Evolutionary conservation across 2,797 vertebrate genomes (phyloP), one percentile per base, ranked within the genome.

Genomic region (Enteromius unitaeniatus): DNA sequence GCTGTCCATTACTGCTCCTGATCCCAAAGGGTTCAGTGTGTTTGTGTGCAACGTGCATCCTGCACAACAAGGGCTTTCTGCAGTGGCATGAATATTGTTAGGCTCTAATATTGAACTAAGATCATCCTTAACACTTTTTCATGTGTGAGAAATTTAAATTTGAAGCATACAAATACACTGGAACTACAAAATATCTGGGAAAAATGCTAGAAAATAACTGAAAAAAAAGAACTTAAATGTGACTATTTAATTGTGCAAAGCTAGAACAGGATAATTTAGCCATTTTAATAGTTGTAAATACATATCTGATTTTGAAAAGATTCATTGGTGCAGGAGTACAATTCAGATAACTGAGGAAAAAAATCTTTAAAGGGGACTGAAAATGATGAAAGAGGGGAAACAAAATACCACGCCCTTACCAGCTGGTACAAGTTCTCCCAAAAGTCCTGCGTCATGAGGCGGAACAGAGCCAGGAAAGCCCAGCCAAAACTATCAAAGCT

Each of bases 401-500:
- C 34, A 45, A 78, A 53, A 51, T 49, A 58, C 70, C 26, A 62
- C 42, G 40, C 67, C 68, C 87, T 82, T 81, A 99, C 98, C 94
- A 99, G 93, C 77, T 98, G 97, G 91, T 99, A 99, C 88, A 99
- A 95, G 92, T 99, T 99, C 89, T 99, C 98, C 98, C 98, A 99
- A 62, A 96, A 99, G 92, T 99, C 98, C 94, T 99, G 98, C 92
- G 98, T 99, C 98, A 99, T 99, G 92, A 99, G 97, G 91, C 98
- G 97, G 93, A 99, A 99, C 9, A 99, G 94, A 91, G 98, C 96
- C 93, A 99, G 95, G 84, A 99, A 99, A 85, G 98, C 98, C 98
- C 98, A 99, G 94, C 98, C 97, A 87, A 99, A 99, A 86, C 97
- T 98, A 92, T 99, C 98, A 47, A 99, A 99, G 94, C 98, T 99